Evolutionary conservation across 1,140 invertebrate genomes (phyloP).

Genomic region (Sweltsa coloradensis): DNA sequence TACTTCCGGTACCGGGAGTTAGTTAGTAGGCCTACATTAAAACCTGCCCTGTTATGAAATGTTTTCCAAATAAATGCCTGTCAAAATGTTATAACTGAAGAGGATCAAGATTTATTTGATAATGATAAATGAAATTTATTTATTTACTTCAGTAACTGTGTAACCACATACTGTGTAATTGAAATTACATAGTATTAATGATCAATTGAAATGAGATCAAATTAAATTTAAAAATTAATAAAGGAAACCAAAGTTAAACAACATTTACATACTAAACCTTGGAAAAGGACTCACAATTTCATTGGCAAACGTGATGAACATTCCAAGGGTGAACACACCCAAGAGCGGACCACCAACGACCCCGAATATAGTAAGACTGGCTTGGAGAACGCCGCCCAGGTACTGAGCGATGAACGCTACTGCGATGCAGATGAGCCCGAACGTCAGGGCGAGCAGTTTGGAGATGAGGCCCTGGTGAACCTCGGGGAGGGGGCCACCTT

Average conservation of each 20-base stretch:
- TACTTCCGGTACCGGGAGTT: background rate
- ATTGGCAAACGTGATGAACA: conserved; percentile 50
- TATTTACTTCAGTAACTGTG: background rate
- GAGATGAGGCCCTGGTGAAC: conserved; percentile 17
- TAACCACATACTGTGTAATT: background rate
- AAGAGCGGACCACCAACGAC: conserved; percentile 67
- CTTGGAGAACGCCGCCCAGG: conserved; percentile 59
- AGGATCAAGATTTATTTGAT: background rate
- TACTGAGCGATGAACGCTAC: conserved; percentile 61
- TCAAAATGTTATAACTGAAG: background rate
- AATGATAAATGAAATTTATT: background rate
- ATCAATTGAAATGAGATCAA: no score
- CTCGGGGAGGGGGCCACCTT: conserved; percentile 5
- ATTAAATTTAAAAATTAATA: no score
- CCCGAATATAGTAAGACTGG: conserved; percentile 64
- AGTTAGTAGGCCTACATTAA: background rate
- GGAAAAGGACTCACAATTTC: conserved; percentile 31
- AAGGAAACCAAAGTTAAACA: no score
- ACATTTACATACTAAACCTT: no score
- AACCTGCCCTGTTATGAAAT: background rate
- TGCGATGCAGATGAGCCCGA: conserved; percentile 52
- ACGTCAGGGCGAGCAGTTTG: conserved; percentile 51
- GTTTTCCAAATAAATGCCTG: background rate
- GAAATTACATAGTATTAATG: background rate
- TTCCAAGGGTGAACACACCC: conserved; percentile 67